Evolutionary conservation across 2,888 invertebrate species (phyloP).

Genomic region (Chaetogeoica ovagalla): DNA sequence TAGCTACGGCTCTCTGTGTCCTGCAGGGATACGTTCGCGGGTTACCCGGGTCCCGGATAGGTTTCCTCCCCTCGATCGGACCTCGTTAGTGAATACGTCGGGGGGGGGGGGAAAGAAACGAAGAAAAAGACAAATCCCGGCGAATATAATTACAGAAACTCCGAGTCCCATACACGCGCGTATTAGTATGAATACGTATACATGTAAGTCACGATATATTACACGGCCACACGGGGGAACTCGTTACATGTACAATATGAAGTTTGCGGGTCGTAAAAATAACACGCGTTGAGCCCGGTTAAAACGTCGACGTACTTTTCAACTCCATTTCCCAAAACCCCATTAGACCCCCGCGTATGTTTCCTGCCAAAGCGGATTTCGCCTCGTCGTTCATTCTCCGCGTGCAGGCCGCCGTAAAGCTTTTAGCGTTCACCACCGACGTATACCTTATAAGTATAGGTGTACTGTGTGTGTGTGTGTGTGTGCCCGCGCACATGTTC

Average conservation of each 20-base stretch:
- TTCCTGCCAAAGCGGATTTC: constrained; percentile 43
- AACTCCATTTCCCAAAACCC: constrained; percentile 50
- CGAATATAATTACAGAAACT: no score
- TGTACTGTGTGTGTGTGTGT: background rate
- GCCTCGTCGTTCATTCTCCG: constrained; percentile 18
- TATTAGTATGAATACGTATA: no score
- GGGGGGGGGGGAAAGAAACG: no score
- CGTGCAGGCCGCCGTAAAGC: constrained; percentile 27
- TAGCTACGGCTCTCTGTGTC: no score
- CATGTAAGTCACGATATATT: no score
- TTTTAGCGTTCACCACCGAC: constrained; percentile 31
- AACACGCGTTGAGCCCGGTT: constrained; percentile 20
- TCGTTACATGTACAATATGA: background rate
- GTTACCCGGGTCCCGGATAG: no score
- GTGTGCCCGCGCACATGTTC: background rate
- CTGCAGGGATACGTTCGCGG: no score
- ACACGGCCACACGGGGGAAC: no score
- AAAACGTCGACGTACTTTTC: constrained; percentile 51
- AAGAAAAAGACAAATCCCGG: no score
- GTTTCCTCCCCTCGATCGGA: no score
- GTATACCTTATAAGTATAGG: background rate
- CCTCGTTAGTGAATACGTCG: background rate
- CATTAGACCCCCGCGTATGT: constrained; percentile 43
- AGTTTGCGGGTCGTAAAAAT: constrained; percentile 24
- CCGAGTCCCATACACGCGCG: no score